phyloP scores from a whole-genome alignment of 2,797 vertebrate genomes.

The Kryptopterus vitreolus region DNA sequence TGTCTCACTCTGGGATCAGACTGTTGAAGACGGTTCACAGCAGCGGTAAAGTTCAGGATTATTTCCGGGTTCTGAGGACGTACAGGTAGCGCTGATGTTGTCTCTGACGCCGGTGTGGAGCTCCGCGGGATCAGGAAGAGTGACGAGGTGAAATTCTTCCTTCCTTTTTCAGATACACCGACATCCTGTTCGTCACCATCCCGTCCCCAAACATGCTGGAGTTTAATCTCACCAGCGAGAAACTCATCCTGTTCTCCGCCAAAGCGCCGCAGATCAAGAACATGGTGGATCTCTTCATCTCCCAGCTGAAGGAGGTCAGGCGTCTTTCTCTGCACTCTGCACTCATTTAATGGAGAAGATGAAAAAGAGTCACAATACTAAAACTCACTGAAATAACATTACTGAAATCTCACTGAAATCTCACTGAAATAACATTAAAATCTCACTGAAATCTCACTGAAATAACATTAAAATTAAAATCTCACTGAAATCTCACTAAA shows the following conservation, averaged over 20 bases:
- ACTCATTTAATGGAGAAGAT: neutral
- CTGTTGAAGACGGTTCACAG: slow-evolving; percentile 86
- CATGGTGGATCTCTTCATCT: slow-evolving; percentile 90
- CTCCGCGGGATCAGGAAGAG: neutral
- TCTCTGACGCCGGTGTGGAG: no score
- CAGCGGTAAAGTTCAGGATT: slow-evolving; percentile 76
- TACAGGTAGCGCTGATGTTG: slow-evolving; percentile 78
- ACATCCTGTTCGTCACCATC: slow-evolving; percentile 92
- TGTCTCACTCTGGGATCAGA: slow-evolving; percentile 89
- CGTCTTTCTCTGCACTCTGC: neutral
- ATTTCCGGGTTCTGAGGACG: slow-evolving; percentile 83
- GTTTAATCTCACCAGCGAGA: slow-evolving; percentile 91
- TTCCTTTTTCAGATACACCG: slow-evolving; percentile 78
- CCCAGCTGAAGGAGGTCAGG: slow-evolving; percentile 89
- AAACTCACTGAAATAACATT: no score
- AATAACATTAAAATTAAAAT: no score
- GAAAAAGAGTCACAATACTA: no score
- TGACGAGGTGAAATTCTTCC: neutral
- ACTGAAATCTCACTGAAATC: no score
- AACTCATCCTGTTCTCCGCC: slow-evolving; percentile 95
- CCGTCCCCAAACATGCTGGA: slow-evolving; percentile 95
- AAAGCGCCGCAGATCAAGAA: slow-evolving; percentile 90
- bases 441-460: no score
- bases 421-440: no score
- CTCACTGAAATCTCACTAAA: no score